phyloP scores from a whole-genome alignment of 2,113 vertebrate species.

The Zapornia atra region DNA sequence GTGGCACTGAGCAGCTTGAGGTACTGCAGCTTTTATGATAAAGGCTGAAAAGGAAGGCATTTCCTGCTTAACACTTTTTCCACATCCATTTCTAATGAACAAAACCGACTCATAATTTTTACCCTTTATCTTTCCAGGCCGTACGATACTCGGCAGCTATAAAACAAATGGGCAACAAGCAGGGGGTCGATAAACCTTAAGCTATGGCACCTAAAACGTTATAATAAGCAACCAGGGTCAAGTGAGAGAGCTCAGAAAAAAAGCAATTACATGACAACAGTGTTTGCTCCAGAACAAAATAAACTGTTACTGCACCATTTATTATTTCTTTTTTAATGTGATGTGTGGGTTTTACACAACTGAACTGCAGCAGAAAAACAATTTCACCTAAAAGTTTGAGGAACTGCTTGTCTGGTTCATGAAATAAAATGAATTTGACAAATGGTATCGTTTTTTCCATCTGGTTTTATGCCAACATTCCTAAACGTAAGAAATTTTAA shows the following conservation, averaged over 20 bases:
- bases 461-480: background rate
- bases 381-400: background rate
- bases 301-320: background rate
- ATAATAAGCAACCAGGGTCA: conserved; percentile 30
- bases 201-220: background rate
- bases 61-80: background rate
- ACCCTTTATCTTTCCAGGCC: background rate
- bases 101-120: conserved; percentile 21
- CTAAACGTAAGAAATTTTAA: background rate
- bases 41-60: background rate
- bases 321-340: background rate
- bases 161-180: conserved; percentile 7
- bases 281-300: conserved; percentile 14
- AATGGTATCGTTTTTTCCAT: background rate
- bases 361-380: conserved; percentile 21
- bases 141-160: background rate
- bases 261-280: conserved; percentile 6
- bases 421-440: background rate
- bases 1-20: background rate
- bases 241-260: conserved; percentile 24
- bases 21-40: background rate
- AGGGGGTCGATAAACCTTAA: background rate
- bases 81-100: conserved; percentile 6
- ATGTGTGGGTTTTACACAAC: background rate
- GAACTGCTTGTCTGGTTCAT: conserved; percentile 21